phyloP scores from a whole-genome alignment of 2,113 vertebrate species.

The Ptilonorhynchus violaceus region DNA sequence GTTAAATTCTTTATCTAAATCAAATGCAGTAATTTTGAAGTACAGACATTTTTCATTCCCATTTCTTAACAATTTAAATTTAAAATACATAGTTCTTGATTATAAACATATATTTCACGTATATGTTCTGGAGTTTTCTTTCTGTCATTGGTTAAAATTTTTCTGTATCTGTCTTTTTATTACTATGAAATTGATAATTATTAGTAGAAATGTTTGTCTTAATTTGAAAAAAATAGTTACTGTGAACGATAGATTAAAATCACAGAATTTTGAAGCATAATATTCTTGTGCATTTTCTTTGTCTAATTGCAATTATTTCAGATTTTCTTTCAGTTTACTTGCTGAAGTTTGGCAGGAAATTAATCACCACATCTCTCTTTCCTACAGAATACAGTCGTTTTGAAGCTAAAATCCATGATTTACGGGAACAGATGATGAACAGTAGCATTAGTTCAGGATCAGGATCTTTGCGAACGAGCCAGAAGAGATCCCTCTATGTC shows the following conservation, averaged over 20 bases:
- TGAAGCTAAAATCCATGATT: constrained; percentile 96
- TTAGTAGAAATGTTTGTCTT: neutral
- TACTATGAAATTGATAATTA: neutral
- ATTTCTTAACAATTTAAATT: neutral
- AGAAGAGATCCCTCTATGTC: constrained; percentile 95
- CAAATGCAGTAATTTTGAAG: neutral
- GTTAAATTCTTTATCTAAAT: neutral
- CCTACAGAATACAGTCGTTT: constrained; percentile 89
- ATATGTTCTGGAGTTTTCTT: neutral
- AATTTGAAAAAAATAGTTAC: neutral
- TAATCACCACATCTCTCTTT: neutral
- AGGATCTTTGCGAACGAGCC: constrained; percentile 90
- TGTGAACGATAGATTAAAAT: neutral
- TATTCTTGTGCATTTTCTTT: neutral
- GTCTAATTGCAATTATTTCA: neutral
- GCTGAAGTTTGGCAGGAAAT: neutral
- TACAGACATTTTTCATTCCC: neutral
- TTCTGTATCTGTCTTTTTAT: neutral
- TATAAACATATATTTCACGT: neutral
- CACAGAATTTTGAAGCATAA: neutral
- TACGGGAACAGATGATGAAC: constrained; percentile 98
- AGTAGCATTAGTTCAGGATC: constrained; percentile 97
- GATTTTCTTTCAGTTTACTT: neutral
- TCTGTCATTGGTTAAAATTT: neutral
- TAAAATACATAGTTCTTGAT: neutral